Base-by-base conservation (phyloP, 2,888 invertebrate species). In the Serripes groenlandicus region DNA sequence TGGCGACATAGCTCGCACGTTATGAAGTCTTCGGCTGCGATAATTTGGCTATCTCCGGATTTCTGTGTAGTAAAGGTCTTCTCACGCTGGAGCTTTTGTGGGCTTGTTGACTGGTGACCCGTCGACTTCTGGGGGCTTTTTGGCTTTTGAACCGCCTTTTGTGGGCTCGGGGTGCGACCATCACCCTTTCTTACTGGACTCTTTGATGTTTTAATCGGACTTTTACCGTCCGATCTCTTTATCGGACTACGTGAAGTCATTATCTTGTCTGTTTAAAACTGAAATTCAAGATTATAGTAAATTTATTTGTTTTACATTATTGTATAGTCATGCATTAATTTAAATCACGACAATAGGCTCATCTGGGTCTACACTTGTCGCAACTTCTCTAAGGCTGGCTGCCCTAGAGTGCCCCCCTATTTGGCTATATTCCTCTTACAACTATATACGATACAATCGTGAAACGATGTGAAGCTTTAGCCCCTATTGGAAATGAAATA, bases 1-100 rank as follows among this genome's bases (percentile, higher is more conserved):
- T 80, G 83, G 21, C 72, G 54, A 35, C 86, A 86, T 23, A 86
- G 66, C 34, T 84, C 86, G 54, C 86, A 86, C n/a, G 72, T 81
- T 0, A 82, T 62, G 37, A 86, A 86, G 26, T 84, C 80, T 11
- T 84, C 84, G 23, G 34, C 30, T 28, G 37, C 56, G 9, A 26
- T 21, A 23, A 18, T 72, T 18, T 66, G 26, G 23, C 56, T 56
- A 1, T 54, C 70, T 2, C 54, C 70, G 23, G 66, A 66, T 35
- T 66, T 66, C 23, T 35, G 26, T 4, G 66, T 26, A n/a, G 9
- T 66, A 26, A 66, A 66, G 1, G 66, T 66, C 28, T 42, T 66
- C 37, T 66, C 66, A 5, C 66, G n/a, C 28, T 66, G 66, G 9
- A 66, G 28, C 42, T 66, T 66, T 18, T 42, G 42, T 37, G 66